Percentiles rank a stretch among this genome's conserved stretches.
Conservation (phyloP, 2,113 vertebrate species). For the Phycodurus eques region DNA sequence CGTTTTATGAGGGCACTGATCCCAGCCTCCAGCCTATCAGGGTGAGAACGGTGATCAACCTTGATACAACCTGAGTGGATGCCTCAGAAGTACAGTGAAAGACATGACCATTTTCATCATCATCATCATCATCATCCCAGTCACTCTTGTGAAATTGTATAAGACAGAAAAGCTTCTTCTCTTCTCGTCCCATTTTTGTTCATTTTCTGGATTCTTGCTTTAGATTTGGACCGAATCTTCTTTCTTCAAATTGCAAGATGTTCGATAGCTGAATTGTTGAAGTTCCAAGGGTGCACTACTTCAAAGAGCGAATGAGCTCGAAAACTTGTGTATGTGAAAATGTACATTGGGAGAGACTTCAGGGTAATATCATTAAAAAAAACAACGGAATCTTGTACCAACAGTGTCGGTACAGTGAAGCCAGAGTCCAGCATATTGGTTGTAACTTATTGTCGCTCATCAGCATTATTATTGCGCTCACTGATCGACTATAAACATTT, state of each 20-base stretch:
- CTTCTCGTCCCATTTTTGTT: not conserved
- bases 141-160: not conserved
- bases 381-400: not conserved
- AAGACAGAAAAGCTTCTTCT: not conserved
- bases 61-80: constrained; percentile 8
- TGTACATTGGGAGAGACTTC: not conserved
- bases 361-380: not conserved
- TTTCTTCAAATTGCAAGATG: not conserved
- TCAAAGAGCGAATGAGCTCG: not conserved
- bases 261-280: not conserved
- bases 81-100: not conserved
- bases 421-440: too few relatives aligned
- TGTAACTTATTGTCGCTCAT: too few relatives aligned
- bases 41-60: not conserved
- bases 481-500: too few relatives aligned
- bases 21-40: constrained; percentile 24
- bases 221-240: not conserved
- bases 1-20: constrained; percentile 8
- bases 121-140: not conserved
- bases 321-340: not conserved
- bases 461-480: too few relatives aligned
- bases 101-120: not conserved
- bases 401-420: not conserved
- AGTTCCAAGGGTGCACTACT: not conserved
- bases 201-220: not conserved